phyloP scores from a whole-genome alignment of 2,797 vertebrate species.

The Morelia viridis region DNA sequence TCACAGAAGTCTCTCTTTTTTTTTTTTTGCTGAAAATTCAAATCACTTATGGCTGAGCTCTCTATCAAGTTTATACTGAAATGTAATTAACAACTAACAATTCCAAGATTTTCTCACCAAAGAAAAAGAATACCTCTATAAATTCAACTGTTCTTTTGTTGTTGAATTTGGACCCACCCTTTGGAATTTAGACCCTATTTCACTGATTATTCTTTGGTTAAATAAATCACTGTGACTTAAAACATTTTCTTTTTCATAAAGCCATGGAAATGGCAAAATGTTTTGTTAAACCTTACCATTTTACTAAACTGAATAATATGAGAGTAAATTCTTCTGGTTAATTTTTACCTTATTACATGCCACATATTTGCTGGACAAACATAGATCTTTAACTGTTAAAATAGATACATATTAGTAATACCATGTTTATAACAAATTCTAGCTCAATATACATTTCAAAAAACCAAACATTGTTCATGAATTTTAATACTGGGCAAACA shows the following conservation, averaged over 20 bases:
- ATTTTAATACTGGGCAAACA: neutral
- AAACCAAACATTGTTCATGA: neutral
- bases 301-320: constrained; percentile 50
- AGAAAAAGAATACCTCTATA: constrained; percentile 61
- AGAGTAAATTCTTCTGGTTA: constrained; percentile 60
- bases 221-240: constrained; percentile 55
- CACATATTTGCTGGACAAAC: constrained; percentile 43
- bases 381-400: neutral
- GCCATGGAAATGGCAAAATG: constrained; percentile 49
- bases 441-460: neutral
- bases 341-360: constrained; percentile 53
- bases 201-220: constrained; percentile 43
- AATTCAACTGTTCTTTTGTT: constrained; percentile 62
- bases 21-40: constrained; percentile 63
- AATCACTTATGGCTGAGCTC: constrained; percentile 62
- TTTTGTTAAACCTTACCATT: constrained; percentile 62
- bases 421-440: neutral
- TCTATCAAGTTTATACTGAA: constrained; percentile 68
- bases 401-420: neutral
- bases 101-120: constrained; percentile 60
- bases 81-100: constrained; percentile 67
- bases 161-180: constrained; percentile 38
- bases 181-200: constrained; percentile 55
- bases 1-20: constrained; percentile 63
- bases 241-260: constrained; percentile 59